phyloP scores from a whole-genome alignment of 2,113 vertebrate species.

The Lamprologus tigripictilis region DNA sequence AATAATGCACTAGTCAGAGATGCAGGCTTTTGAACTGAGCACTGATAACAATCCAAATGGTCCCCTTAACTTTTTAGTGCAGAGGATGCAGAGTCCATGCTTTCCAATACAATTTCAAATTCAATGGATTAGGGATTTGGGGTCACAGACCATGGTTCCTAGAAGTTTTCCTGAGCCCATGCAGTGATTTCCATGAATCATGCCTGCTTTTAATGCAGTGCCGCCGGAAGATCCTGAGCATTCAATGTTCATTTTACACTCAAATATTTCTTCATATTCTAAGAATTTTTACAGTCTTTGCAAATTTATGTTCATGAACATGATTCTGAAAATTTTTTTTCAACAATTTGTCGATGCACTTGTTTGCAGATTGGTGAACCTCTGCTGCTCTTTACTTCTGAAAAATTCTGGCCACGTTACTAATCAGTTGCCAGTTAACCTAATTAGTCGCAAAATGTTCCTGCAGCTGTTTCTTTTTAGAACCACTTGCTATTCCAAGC shows the following conservation, averaged over 20 bases:
- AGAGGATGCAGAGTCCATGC: not conserved
- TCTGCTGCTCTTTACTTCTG: not conserved
- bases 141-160: not conserved
- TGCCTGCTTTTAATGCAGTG: not conserved
- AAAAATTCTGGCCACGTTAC: not conserved
- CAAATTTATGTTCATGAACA: not conserved
- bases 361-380: not conserved
- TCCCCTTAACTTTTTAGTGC: not conserved
- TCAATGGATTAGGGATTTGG: not conserved
- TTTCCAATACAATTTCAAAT: not conserved
- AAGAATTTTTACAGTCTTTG: not conserved
- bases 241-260: not conserved
- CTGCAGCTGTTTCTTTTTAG: not conserved
- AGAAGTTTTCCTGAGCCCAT: not conserved
- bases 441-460: not conserved
- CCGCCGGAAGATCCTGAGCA: not conserved
- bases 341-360: not conserved
- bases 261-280: not conserved
- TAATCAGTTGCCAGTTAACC: not conserved
- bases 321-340: not conserved
- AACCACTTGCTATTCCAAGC: not conserved
- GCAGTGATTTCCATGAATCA: not conserved
- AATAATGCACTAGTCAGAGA: not conserved
- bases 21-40: not conserved
- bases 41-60: not conserved